Base-by-base conservation (phyloP, 2,888 invertebrate species). In the Platypus cylindrus region DNA sequence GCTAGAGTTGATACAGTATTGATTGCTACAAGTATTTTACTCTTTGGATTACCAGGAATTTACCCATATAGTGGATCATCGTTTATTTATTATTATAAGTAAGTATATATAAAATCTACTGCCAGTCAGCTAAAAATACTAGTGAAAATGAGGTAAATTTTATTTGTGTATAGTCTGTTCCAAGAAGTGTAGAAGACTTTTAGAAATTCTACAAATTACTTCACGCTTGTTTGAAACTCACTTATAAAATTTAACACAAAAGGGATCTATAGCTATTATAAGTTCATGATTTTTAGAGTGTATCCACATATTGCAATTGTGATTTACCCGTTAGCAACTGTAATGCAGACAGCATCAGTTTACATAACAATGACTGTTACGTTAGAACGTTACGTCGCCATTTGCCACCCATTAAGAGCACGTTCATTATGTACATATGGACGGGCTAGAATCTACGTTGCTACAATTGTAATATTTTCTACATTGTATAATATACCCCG, bases 1-100 rank as follows among this genome's bases (percentile, higher is more conserved):
- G 94, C 95, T 15, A 74, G 87, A 49, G 91, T 90, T 63, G 97
- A 97, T 68, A 89, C 87, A 8, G 74, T 85, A 45, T 73, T 95
- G 48, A 84, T 94, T 50, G 66, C 89, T 48, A 86, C 87, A 29
- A 84, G 89, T 38, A 72, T 86, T 47, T 67, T 79, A 49, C 74
- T 91, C 45, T 93, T 93, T 63, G 89, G 89, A 18, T 70, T 93
- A 48, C 82, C 85, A 29, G 83, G 84, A 40, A 73, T 93, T 41
- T 82, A 79, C 62, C 80, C 83, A 26, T 85, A 85, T 63, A 83
- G 86, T 16, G 79, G 79, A 5, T 66, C 70, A 28, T 64, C 87
- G 49, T 79, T 78, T 60, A 70, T 75, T 53, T 85, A 85, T 64
- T 80, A 77, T 59, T 84, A 77, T 65, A 43, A 34, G 44, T 44